These are phyloP conservation scores for Torymus aiolomorphi DNA, from an alignment of 2,888 invertebrate genomes.

Conservation along the genomic window DNA sequence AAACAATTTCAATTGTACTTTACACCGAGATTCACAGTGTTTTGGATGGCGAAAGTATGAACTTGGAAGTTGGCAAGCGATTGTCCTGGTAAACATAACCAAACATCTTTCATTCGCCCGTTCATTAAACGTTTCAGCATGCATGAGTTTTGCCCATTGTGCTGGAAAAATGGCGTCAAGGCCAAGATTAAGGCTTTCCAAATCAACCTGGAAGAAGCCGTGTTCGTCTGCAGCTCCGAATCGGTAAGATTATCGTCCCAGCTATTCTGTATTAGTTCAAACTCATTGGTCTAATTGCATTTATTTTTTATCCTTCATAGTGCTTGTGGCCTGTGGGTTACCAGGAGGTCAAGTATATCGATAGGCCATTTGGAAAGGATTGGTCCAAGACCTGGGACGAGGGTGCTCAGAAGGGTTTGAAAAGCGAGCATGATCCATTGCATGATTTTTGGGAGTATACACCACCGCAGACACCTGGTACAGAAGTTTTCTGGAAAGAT, in stretches of 20 bases:
- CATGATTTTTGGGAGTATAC: constrained; percentile 62
- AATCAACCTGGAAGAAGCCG: constrained; percentile 67
- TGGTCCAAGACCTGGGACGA: constrained; percentile 53
- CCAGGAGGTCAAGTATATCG: constrained; percentile 51
- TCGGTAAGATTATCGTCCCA: constrained; percentile 60
- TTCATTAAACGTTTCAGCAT: constrained; percentile 60
- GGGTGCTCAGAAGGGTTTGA: constrained; percentile 25
- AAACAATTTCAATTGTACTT: constrained; percentile 7
- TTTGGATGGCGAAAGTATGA: constrained; percentile 51
- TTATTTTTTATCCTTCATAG: constrained; percentile 53
- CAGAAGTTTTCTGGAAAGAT: constrained; percentile 52
- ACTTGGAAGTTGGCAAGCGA: constrained; percentile 1
- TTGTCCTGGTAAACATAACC: constrained; percentile 34
- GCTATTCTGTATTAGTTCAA: neutral
- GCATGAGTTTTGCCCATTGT: constrained; percentile 69
- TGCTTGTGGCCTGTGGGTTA: constrained; percentile 65
- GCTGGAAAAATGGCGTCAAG: constrained; percentile 65
- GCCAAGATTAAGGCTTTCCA: constrained; percentile 65
- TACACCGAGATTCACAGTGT: neutral
- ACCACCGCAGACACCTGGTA: constrained; percentile 64
- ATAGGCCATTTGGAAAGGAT: constrained; percentile 48
- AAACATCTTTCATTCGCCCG: constrained; percentile 14
- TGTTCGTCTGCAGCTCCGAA: constrained; percentile 66
- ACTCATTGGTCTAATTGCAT: neutral
- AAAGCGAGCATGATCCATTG: constrained; percentile 51